Conservation (phyloP, 1,140 invertebrate species). For the Tribolium madens region DNA sequence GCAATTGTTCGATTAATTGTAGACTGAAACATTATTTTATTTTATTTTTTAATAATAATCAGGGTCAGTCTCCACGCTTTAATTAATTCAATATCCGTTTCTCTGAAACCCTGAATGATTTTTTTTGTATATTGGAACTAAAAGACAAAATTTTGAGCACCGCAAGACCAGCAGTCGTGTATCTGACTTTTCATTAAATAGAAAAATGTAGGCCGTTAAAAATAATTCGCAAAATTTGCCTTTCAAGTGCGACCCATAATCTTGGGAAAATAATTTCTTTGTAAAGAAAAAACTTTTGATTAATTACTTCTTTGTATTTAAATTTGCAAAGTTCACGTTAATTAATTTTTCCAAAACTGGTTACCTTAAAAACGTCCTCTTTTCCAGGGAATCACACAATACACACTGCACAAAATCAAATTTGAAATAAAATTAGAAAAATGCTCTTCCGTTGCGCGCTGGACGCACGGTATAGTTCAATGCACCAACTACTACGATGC, state of each 20-base stretch:
- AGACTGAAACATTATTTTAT: not conserved
- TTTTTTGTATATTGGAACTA: not conserved
- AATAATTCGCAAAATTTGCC: not conserved
- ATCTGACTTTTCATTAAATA: no score
- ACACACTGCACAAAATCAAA: not conserved
- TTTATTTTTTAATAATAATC: not conserved
- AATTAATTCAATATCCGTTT: no score
- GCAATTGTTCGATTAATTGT: not conserved
- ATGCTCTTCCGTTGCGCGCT: not conserved
- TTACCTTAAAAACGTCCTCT: not conserved
- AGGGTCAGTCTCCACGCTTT: not conserved
- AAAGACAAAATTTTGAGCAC: no score
- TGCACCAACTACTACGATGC: conserved; percentile 46
- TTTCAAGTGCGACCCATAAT: not conserved
- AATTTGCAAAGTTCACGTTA: not conserved
- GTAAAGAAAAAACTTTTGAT: no score
- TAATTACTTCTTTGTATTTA: not conserved
- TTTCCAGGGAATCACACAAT: not conserved
- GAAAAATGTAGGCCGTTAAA: not conserved
- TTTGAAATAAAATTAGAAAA: not conserved
- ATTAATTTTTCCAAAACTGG: not conserved
- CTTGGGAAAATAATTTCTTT: not conserved
- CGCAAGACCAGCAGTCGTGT: no score
- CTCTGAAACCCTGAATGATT: not conserved
- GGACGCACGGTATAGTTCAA: conserved; percentile 47